Evolutionary conservation across 2,113 vertebrate genomes (phyloP).

Genomic region (Arizona elegans): DNA sequence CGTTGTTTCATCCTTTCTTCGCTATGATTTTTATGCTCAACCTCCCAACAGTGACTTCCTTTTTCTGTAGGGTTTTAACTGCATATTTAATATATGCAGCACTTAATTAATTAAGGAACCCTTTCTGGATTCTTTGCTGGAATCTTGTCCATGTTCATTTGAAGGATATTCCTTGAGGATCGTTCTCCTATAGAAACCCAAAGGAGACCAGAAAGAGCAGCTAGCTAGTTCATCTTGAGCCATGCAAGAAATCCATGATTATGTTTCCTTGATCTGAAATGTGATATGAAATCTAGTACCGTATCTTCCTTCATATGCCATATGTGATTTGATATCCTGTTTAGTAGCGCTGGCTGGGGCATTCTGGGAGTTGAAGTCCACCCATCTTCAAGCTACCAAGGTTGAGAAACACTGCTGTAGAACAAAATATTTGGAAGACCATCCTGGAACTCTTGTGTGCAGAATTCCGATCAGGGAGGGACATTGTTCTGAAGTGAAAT

Average conservation of each 20-base stretch:
- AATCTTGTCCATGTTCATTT: background rate
- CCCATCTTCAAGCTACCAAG: no score
- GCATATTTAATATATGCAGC: background rate
- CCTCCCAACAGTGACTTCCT: no score
- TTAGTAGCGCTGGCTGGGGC: no score
- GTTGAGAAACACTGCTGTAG: background rate
- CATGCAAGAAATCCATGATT: background rate
- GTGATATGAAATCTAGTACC: background rate
- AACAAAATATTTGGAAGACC: background rate
- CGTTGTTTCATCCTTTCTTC: background rate
- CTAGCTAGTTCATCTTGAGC: background rate
- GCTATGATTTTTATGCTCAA: background rate
- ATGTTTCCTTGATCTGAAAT: background rate
- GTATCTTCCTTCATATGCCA: no score
- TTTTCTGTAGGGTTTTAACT: no score
- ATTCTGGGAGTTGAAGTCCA: no score
- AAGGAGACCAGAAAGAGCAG: background rate
- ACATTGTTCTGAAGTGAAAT: background rate
- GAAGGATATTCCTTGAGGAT: background rate
- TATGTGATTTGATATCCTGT: no score
- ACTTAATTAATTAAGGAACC: background rate
- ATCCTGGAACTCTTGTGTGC: background rate
- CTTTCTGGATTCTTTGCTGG: background rate
- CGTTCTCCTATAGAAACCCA: background rate
- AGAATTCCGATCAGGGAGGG: background rate